Conservation (phyloP, 2,113 vertebrate genomes). For the Pteruthius melanotis region DNA sequence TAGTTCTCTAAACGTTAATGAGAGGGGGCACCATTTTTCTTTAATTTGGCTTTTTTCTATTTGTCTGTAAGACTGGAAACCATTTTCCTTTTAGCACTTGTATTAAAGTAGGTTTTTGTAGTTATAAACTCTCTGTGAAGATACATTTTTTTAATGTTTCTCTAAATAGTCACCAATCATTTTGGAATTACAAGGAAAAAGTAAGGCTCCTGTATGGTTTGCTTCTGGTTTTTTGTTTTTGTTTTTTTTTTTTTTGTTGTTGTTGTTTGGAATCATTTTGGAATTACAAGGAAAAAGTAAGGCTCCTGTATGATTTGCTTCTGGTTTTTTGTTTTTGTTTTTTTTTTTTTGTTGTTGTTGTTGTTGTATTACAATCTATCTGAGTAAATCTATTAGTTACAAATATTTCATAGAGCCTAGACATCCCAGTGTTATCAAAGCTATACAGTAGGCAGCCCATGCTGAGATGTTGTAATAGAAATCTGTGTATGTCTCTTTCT, state of each 20-base stretch:
- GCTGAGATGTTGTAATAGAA: not conserved
- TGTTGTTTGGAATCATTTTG: too few relatives aligned
- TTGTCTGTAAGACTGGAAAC: not conserved
- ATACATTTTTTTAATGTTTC: not conserved
- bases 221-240: not conserved
- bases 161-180: not conserved
- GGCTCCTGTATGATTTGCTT: not conserved
- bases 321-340: not conserved
- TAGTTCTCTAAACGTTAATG: not conserved
- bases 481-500: not conserved
- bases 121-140: not conserved
- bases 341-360: too few relatives aligned
- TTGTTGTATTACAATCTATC: not conserved
- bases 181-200: not conserved
- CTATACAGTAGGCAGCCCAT: not conserved
- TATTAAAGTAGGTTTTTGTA: not conserved
- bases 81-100: not conserved
- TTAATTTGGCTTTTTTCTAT: not conserved
- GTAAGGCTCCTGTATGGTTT: not conserved
- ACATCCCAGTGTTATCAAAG: not conserved
- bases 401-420: not conserved
- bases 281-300: too few relatives aligned
- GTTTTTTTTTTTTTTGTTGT: too few relatives aligned
- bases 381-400: not conserved
- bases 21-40: fast-evolving